Conservation (phyloP, 2,888 invertebrate genomes). For the Sarcophaga rosellei region DNA sequence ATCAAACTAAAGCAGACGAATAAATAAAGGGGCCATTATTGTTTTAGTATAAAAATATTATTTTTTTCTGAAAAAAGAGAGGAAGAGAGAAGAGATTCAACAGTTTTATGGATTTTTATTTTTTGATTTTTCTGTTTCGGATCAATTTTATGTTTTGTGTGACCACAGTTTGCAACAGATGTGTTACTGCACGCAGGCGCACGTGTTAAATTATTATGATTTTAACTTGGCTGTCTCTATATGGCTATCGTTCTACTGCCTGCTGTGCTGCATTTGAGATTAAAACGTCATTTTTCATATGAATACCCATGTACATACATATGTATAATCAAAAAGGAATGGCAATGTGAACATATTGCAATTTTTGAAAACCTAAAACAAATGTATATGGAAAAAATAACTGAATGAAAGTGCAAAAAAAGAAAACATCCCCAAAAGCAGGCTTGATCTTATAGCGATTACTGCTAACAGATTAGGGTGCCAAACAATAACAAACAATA, state of each 20-base stretch:
- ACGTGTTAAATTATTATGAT: slow-evolving; percentile 12
- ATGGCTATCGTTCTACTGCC: not conserved
- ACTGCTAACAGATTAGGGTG: not conserved
- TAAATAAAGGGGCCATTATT: too few relatives aligned
- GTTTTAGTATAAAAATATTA: too few relatives aligned
- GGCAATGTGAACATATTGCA: not conserved
- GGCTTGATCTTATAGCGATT: not conserved
- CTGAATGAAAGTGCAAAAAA: not conserved
- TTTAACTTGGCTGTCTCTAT: slow-evolving; percentile 24
- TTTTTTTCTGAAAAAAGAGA: too few relatives aligned
- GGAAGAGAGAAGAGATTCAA: too few relatives aligned
- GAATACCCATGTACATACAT: too few relatives aligned
- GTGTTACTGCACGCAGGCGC: slow-evolving; percentile 23
- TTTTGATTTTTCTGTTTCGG: not conserved
- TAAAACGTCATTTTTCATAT: slow-evolving; percentile 1
- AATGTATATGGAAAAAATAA: not conserved
- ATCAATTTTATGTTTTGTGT: not conserved
- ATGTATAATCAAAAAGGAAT: not conserved
- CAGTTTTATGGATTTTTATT: not conserved
- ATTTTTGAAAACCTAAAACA: not conserved
- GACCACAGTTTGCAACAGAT: slow-evolving; percentile 28
- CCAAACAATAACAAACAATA: too few relatives aligned
- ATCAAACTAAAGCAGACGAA: too few relatives aligned
- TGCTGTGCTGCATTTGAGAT: not conserved
- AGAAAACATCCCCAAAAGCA: not conserved